Percentiles rank a stretch among this genome's conserved stretches.
These are phyloP conservation scores for Hyposoter didymator DNA, from an alignment of 2,888 invertebrate genomes.

Conservation along the genomic window DNA sequence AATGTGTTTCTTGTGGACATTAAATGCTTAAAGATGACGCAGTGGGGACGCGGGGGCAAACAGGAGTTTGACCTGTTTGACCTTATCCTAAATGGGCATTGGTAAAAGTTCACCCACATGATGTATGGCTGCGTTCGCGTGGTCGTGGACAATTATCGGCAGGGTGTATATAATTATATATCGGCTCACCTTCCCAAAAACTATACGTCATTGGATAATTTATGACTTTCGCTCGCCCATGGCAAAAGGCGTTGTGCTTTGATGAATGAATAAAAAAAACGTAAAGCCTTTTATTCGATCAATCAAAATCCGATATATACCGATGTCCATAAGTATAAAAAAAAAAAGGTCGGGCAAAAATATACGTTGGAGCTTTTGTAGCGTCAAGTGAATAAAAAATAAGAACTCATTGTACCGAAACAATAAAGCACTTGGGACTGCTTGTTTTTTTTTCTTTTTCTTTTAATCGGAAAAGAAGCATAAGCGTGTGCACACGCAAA, in stretches of 20 bases:
- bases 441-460: conserved; percentile 3
- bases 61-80: conserved; percentile 15
- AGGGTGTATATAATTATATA: neutral
- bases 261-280: conserved; percentile 2
- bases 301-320: conserved; percentile 7
- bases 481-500: conserved; percentile 7
- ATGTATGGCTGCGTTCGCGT: conserved; percentile 23
- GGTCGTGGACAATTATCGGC: neutral
- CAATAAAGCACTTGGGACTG: conserved; percentile 23
- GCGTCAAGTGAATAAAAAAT: conserved; percentile 15
- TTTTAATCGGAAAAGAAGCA: conserved; percentile 19
- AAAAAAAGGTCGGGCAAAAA: conserved; percentile 16
- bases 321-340: neutral
- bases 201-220: conserved; percentile 9
- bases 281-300: neutral
- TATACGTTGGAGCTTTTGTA: conserved; percentile 14
- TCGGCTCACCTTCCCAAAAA: conserved; percentile 24
- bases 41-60: neutral
- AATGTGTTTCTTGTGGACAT: neutral
- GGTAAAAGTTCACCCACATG: conserved; percentile 8
- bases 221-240: neutral
- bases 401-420: conserved; percentile 9
- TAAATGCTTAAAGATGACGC: neutral
- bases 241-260: neutral
- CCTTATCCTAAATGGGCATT: conserved; percentile 10